Evolutionary conservation across 2,797 vertebrate genomes (phyloP), one percentile per base, ranked within the genome.

Genomic region (Neosilurus mollespiculum): DNA sequence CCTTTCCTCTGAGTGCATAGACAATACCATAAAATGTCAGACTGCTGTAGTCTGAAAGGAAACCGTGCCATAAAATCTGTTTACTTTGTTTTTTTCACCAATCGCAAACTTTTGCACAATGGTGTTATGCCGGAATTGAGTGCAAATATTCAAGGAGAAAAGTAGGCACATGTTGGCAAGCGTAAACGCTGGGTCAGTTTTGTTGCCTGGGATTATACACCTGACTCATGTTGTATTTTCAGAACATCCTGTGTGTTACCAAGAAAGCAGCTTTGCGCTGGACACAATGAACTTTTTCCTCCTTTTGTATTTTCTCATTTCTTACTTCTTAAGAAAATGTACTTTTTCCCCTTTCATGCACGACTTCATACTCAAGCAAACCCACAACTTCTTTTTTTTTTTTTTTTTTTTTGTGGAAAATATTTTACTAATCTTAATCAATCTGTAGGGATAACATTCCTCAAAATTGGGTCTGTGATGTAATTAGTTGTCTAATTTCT

Each of bases 41-140:
- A 43, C 22, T 58, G 14, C 53, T 77, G 56, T 70, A 76, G 30
- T 51, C 70, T 64, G 61, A 85, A 65, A 67, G 81, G 77, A 86
- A 86, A 69, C 51, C 22, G 15, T 83, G 62, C 56, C 37, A 76
- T 75, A 86, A 80, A 86, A 86, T 51, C 59, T 67, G 66, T 81
- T 64, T 78, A 34, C 26, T 22, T 61, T 61, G 62, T 49, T 80
- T 77, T 79, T 73, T 76, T 49, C 12, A 64, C 30, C 58, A 30
- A 51, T 26, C 11, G 6, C 18, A 56, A 77, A 22, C 56, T 61
- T 61, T 18, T 61, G 26, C 24, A 66, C 26, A 76, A 69, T 53
- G 34, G 11, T 24, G 10, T 61, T 43, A 54, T 30, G 22, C 62
- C 18, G 24, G 69, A 64, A 66, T 65, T 16, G 54, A 37, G 49